These are phyloP conservation scores for Eueides isabella DNA, from an alignment of 1,140 invertebrate species.

Conservation along the genomic window DNA sequence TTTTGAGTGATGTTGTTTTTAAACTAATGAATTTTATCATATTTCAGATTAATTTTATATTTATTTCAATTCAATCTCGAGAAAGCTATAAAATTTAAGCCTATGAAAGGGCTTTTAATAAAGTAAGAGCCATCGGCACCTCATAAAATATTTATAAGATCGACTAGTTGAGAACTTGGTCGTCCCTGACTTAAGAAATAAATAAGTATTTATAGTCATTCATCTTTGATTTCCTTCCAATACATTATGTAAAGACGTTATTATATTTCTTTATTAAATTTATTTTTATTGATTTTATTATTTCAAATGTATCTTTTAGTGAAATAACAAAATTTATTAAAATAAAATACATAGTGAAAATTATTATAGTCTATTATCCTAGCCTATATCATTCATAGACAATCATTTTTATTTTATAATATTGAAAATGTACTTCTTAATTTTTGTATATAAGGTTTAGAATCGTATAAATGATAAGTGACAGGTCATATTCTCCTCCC, in stretches of 20 bases:
- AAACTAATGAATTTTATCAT: background rate
- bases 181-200: background rate
- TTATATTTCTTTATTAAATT: too few species aligned
- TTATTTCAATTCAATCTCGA: background rate
- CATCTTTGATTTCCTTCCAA: too few species aligned
- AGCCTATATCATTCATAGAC: too few species aligned
- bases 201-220: background rate
- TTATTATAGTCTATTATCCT: too few species aligned
- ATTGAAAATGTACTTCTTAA: too few species aligned
- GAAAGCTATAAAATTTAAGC: background rate
- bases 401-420: too few species aligned
- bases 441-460: background rate
- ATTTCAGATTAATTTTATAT: background rate
- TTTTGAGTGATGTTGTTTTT: background rate
- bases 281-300: too few species aligned
- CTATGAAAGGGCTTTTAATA: conserved; percentile 3
- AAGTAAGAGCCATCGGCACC: conserved; percentile 1
- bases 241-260: too few species aligned
- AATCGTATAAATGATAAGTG: background rate
- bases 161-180: conserved; percentile 3
- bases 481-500: background rate
- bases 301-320: too few species aligned
- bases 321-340: too few species aligned
- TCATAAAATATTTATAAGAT: conserved; percentile 29
- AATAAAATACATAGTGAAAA: too few species aligned